These are phyloP conservation scores for Sialia sialis DNA, from an alignment of 2,113 vertebrate genomes.

Conservation along the genomic window DNA sequence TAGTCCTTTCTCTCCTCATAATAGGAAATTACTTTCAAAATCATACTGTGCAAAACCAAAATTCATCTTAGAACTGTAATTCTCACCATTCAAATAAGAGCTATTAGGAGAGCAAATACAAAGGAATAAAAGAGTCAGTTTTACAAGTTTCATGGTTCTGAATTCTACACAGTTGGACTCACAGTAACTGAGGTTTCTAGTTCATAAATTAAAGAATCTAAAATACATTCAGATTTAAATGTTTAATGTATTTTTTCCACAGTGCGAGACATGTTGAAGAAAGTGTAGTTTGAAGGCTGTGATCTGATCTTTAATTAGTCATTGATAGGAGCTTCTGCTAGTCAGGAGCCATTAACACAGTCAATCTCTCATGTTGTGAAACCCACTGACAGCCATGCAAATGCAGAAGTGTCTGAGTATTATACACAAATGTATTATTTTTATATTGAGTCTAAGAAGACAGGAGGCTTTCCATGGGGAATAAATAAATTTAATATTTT, in stretches of 20 bases:
- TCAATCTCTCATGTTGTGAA: background rate
- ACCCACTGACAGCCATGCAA: background rate
- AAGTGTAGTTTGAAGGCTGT: background rate
- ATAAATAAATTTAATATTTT: background rate
- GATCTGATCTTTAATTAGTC: background rate
- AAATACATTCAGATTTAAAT: background rate
- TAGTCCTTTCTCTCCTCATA: background rate
- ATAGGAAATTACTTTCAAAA: background rate
- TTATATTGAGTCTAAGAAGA: background rate
- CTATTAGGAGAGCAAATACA: background rate
- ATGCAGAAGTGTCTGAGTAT: background rate
- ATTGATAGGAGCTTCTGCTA: background rate
- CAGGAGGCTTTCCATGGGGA: background rate
- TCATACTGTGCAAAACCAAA: background rate
- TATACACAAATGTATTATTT: background rate
- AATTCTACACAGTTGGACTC: background rate
- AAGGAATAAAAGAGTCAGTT: background rate
- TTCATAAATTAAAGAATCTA: background rate
- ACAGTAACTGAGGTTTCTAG: background rate
- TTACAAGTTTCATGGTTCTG: background rate
- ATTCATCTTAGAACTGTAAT: background rate
- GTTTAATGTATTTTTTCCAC: background rate
- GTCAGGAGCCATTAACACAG: background rate
- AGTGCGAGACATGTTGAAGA: background rate
- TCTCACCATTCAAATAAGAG: background rate